phyloP scores from a whole-genome alignment of 2,113 vertebrate species.

The Cyprinus carpio region DNA sequence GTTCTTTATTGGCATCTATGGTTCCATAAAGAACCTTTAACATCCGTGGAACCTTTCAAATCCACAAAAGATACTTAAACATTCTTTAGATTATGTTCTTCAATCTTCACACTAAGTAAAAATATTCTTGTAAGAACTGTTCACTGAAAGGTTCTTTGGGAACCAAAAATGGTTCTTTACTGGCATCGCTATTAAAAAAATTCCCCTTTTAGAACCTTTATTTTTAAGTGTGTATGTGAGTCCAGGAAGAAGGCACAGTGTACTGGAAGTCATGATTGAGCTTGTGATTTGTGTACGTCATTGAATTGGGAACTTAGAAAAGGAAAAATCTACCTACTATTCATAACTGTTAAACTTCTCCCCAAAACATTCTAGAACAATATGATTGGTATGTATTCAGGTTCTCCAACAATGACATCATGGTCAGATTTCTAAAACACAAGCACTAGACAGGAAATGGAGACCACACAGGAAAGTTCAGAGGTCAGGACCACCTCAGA shows the following conservation, averaged over 20 bases:
- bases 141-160: no score
- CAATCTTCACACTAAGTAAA: no score
- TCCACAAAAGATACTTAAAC: no score
- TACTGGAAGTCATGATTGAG: background rate
- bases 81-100: no score
- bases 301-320: background rate
- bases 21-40: no score
- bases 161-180: no score
- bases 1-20: no score
- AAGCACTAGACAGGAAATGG: background rate
- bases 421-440: background rate
- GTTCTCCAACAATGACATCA: background rate
- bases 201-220: no score
- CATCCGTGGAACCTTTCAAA: no score
- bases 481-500: constrained; percentile 7
- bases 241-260: background rate
- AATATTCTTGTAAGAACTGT: no score
- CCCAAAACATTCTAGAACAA: background rate
- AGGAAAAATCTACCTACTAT: background rate
- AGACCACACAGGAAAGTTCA: constrained; percentile 6
- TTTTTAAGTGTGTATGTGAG: background rate
- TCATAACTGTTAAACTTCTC: background rate
- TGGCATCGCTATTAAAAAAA: no score
- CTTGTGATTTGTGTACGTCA: background rate
- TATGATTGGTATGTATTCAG: background rate